Evolutionary conservation across 2,888 invertebrate genomes (phyloP), one percentile per base, ranked within the genome.

Genomic region (Euclidia mi): DNA sequence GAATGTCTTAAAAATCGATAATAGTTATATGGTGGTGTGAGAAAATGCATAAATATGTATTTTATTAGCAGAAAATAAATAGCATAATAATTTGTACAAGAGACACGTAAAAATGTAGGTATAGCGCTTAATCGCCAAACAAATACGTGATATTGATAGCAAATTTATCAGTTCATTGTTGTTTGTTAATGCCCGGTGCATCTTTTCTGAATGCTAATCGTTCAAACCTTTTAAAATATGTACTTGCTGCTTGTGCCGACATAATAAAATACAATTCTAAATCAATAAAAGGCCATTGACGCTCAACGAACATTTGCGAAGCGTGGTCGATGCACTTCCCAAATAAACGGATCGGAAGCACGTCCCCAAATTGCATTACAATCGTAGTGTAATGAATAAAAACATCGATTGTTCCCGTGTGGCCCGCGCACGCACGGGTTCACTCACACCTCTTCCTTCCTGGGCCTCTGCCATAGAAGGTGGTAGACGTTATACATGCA

Each of bases 381-480:
- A 90, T 85, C 76, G 81, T 58, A 61, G 32, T 65, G 59, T 72
- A 76, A 69, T 73, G 79, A 76, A 79, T 81, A 71, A 73, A 79
- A 80, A 73, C 76, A 74, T 75, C 82, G 64, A 81, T 82, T 83
- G 83, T 82, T 76, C 72, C 68, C 67, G 57, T 65, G 71, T 72
- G 49, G 56, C 69, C 71, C 62, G 70, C 62, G 71, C 76, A 71
- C 76, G 66, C 72, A 65, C 71, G 71, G 85, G 92, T 93, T 88
- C 91, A 88, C 75, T 89, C 90, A 92, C 92, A 86, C 86, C 76
- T 79, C 85, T 89, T 89, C 89, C 91, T 92, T 93, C 92, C 94
- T 87, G 84, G 76, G 85, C 82, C 75, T 71, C 74, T 60, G 43
- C 90, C 93, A 77, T 91, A 91, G 80, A 91, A 80, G 92, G 85